Evolutionary conservation across 2,113 vertebrate species (phyloP).

Genomic region (Baryphthengus martii): DNA sequence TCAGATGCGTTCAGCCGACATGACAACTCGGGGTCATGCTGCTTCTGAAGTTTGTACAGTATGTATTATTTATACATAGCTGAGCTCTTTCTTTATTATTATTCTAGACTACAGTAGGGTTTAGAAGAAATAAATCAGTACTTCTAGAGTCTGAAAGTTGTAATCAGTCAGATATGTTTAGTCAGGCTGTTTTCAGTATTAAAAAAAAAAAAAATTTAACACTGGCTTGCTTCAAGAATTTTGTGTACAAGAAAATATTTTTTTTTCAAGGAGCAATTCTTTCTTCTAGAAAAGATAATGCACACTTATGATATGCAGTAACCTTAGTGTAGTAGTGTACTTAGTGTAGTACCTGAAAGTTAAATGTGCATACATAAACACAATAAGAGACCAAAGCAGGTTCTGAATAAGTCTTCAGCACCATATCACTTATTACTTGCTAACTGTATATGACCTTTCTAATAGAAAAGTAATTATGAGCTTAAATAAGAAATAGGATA

Average conservation of each 20-base stretch:
- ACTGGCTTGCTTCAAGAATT: neutral
- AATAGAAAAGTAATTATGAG: neutral
- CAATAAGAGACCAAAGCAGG: neutral
- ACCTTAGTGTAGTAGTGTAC: neutral
- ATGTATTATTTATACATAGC: neutral
- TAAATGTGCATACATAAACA: neutral
- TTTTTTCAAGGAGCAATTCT: neutral
- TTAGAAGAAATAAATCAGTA: neutral
- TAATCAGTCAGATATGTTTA: neutral
- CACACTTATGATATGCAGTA: neutral
- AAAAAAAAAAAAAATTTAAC: neutral
- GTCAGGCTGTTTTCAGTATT: neutral
- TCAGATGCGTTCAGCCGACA: neutral
- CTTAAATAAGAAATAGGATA: neutral
- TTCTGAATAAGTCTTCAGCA: neutral
- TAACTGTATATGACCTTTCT: neutral
- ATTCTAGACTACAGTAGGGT: neutral
- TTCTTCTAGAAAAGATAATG: neutral
- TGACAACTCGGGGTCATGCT: neutral
- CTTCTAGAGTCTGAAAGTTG: neutral
- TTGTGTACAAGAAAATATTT: neutral
- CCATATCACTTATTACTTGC: neutral
- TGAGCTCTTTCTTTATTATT: neutral
- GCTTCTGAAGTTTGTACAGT: slow-evolving; percentile 9
- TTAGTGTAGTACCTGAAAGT: neutral